phyloP scores from a whole-genome alignment of 2,113 vertebrate species.

The Carollia perspicillata region DNA sequence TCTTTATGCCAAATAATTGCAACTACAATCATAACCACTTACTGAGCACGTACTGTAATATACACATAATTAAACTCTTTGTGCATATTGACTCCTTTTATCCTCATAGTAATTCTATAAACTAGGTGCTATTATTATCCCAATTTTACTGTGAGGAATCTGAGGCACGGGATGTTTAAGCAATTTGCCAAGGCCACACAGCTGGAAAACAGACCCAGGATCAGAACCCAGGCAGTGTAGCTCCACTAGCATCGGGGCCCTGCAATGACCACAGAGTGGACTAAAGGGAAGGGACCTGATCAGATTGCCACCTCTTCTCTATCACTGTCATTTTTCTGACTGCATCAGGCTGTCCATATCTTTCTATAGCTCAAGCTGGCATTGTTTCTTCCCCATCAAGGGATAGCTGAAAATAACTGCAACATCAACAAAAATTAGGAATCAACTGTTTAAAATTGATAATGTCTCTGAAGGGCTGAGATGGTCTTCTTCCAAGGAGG shows the following conservation, averaged over 20 bases:
- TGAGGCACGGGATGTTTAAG: background rate
- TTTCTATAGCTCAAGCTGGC: background rate
- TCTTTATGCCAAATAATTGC: background rate
- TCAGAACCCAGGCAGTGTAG: background rate
- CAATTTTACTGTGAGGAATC: background rate
- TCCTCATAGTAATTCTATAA: background rate
- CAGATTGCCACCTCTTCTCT: background rate
- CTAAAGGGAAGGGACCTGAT: background rate
- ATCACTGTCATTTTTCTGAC: background rate
- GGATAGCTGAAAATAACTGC: background rate
- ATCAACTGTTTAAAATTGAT: constrained; percentile 38
- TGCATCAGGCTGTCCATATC: background rate
- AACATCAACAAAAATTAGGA: constrained; percentile 24
- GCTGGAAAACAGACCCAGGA: background rate
- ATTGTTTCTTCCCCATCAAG: background rate
- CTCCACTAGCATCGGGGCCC: background rate
- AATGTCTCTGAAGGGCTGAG: constrained; percentile 18
- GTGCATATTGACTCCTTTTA: background rate
- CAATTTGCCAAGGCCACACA: background rate
- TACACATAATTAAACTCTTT: background rate
- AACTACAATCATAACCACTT: background rate
- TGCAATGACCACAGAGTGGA: background rate
- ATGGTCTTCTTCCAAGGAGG: constrained; percentile 17
- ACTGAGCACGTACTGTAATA: background rate
- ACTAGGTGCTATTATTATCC: background rate